Base-by-base conservation (phyloP, 92 coral and sea anemone species). In the Actinernus sp. region DNA sequence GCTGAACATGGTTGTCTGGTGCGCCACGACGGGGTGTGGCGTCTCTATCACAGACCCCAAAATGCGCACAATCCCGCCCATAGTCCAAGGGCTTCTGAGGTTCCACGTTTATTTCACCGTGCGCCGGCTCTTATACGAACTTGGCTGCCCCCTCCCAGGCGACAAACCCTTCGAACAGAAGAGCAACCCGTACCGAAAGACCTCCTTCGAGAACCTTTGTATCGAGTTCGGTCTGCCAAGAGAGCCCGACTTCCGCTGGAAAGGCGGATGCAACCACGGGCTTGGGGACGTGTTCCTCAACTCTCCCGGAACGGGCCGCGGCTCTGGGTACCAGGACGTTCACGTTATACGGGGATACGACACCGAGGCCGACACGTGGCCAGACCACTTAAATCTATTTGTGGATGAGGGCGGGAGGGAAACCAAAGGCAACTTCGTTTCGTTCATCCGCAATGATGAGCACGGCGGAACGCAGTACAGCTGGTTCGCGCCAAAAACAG, bases 1-100 rank as follows among this genome's bases (percentile, higher is more conserved):
- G n/a, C 44, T 58, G 28, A 29, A 29, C 3, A 40, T 61, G 26
- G 68, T 54, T 1, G 18, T 41, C 2, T 67, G 50, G 62, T 67
- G 74, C 25, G 74, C 74, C 2, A 67, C 74, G 1, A 39, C 34
- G 8, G 63, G 74, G 0, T 67, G 74, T 53, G 74, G 74, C 20
- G 49, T 67, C 21, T 19, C 46, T 12, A 34, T 58, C 17, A 36
- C 40, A 7, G 49, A 58, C 4, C 24, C 55, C 18, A 24, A 37
- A 14, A 13, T 32, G 21, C 65, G 40, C 36, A n/a, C n/a, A n/a
- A n/a, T n/a, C n/a, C n/a, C n/a, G n/a, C n/a, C n/a, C n/a, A n/a
- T n/a, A n/a, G 45, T 58, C 13, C 24, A 26, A 9, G 36, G 32
- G 11, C 13, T 58, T 37, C n/a, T n/a, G n/a, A 33, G 28, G 40